Conservation (phyloP, 2,113 vertebrate species). For the Nettapus auritus region DNA sequence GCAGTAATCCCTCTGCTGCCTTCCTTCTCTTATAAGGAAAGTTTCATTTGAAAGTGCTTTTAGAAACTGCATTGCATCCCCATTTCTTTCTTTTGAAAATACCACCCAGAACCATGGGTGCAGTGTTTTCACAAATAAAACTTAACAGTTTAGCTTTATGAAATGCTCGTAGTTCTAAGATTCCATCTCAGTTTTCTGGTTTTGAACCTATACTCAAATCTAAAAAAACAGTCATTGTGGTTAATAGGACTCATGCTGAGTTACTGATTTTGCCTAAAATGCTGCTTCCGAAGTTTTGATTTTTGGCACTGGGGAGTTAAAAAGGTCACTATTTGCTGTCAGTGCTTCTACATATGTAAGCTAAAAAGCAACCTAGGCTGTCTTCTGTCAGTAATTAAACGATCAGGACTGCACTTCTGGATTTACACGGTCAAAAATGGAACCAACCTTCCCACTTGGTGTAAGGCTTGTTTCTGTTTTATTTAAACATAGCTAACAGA, state of each 20-base stretch:
- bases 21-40: background rate
- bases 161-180: background rate
- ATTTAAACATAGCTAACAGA: background rate
- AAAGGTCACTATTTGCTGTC: background rate
- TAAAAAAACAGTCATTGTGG: background rate
- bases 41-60: background rate
- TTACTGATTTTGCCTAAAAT: background rate
- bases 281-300: background rate
- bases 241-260: background rate
- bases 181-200: background rate
- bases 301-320: background rate
- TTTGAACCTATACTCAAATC: background rate
- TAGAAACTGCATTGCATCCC: background rate
- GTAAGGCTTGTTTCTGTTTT: accelerated
- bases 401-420: background rate
- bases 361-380: background rate
- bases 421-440: background rate
- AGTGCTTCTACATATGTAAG: background rate
- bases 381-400: background rate
- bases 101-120: background rate
- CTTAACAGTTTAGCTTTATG: background rate
- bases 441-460: background rate
- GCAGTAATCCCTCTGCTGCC: background rate
- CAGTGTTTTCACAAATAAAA: background rate
- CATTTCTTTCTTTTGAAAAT: background rate